These are phyloP conservation scores for Nothoprocta pentlandii DNA, from an alignment of 2,113 vertebrate genomes.

Conservation along the genomic window DNA sequence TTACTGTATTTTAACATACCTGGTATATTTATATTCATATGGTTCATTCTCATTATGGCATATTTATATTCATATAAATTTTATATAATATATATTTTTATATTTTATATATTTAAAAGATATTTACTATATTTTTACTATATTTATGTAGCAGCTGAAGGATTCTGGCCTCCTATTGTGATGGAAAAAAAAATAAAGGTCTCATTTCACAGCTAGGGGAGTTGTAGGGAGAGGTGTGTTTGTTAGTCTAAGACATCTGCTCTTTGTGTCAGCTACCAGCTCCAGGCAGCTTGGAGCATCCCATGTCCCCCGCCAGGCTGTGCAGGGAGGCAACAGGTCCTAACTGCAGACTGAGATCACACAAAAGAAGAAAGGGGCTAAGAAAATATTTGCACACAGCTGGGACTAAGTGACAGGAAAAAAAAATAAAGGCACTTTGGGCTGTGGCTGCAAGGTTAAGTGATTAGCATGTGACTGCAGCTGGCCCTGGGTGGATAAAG, in stretches of 20 bases:
- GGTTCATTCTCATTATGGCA: too few species aligned
- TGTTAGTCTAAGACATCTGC: conserved; percentile 86
- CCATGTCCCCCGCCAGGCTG: conserved; percentile 55
- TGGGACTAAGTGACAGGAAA: not conserved
- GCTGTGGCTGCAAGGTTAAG: not conserved
- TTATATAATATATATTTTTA: too few species aligned
- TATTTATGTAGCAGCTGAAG: conserved; percentile 68
- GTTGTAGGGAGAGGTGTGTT: conserved; percentile 71
- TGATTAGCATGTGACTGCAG: conserved; percentile 59
- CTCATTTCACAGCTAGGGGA: conserved; percentile 72
- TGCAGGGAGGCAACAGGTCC: conserved; percentile 55
- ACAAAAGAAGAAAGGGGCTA: conserved; percentile 61
- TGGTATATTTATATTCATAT: too few species aligned
- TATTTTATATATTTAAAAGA: too few species aligned
- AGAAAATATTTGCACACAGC: conserved; percentile 65
- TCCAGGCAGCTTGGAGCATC: conserved; percentile 63
- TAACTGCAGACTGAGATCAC: not conserved
- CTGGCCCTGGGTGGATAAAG: conserved; percentile 23
- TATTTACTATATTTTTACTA: not conserved
- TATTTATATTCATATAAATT: too few species aligned
- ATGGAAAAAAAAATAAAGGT: conserved; percentile 60
- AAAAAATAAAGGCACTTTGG: conserved; percentile 9
- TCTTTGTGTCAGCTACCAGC: conserved; percentile 80
- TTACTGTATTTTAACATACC: too few species aligned
- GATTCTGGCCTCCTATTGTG: conserved; percentile 74